phyloP scores from a whole-genome alignment of 2,113 vertebrate species.

The Tichodroma muraria region DNA sequence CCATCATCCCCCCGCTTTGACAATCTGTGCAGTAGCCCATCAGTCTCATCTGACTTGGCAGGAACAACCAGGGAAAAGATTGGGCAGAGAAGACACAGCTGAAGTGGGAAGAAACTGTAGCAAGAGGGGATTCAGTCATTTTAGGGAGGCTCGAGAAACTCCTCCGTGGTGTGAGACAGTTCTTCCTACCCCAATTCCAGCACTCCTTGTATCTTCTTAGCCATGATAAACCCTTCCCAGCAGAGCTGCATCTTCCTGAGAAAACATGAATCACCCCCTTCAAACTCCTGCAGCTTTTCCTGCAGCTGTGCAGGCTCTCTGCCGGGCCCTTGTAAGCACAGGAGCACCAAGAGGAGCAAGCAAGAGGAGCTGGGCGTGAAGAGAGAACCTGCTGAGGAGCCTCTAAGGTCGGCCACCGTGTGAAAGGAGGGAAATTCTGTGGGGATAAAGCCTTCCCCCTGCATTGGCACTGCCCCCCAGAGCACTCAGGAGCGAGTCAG shows the following conservation, averaged over 20 bases:
- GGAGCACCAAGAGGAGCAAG: not conserved
- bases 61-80: not conserved
- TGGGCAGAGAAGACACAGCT: not conserved
- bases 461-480: rapidly evolving
- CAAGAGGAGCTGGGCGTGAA: not conserved
- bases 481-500: rapidly evolving
- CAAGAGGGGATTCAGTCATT: not conserved
- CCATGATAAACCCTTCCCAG: not conserved
- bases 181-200: not conserved
- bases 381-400: not conserved
- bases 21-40: not conserved
- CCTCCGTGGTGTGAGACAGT: not conserved
- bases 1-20: not conserved
- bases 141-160: not conserved
- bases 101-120: not conserved
- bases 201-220: not conserved
- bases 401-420: rapidly evolving
- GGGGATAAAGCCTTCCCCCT: rapidly evolving
- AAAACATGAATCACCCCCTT: not conserved
- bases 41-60: not conserved
- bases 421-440: not conserved
- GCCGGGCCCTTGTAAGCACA: too few species aligned
- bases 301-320: not conserved
- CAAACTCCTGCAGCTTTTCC: not conserved
- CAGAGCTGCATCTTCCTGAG: not conserved